A percentile compares a stretch with the other conserved stretches of the same genome.
Conservation (phyloP, 1,140 invertebrate genomes). For the Bombus picipes region DNA sequence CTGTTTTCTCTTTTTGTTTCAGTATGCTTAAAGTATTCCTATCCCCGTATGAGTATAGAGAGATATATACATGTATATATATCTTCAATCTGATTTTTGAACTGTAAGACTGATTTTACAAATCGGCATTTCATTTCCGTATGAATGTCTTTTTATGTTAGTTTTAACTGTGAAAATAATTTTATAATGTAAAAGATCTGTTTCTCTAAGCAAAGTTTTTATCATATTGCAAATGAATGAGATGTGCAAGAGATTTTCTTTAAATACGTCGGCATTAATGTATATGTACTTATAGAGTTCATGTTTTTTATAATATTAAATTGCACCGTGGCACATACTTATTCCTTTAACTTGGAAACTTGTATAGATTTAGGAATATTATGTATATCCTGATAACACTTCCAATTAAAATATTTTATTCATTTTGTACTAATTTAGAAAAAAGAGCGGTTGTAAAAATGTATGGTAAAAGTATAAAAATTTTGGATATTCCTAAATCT, state of each 20-base stretch:
- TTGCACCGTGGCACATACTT: slow-evolving; percentile 18
- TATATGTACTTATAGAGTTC: slow-evolving; percentile 9
- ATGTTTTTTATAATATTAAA: slow-evolving; percentile 24
- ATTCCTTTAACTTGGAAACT: slow-evolving; percentile 5
- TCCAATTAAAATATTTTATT: not conserved
- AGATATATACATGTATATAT: not conserved
- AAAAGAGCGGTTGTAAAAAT: not conserved
- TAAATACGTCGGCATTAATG: not conserved
- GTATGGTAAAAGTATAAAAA: not conserved
- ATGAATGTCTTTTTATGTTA: slow-evolving; percentile 45
- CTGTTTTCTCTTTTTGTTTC: slow-evolving; percentile 12
- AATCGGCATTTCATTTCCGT: slow-evolving; percentile 32
- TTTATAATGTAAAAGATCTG: slow-evolving; percentile 12
- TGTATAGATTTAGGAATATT: not conserved
- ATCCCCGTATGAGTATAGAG: not conserved
- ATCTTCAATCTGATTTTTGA: slow-evolving; percentile 20
- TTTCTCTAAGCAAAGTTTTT: not conserved
- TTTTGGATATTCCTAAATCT: slow-evolving; percentile 13
- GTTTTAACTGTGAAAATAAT: slow-evolving; percentile 32
- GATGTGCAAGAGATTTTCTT: not conserved
- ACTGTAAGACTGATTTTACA: slow-evolving; percentile 52
- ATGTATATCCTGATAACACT: not conserved
- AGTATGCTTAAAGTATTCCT: slow-evolving; percentile 32
- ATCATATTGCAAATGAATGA: slow-evolving; percentile 3
- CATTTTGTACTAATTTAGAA: not conserved